Percentiles rank a stretch among this genome's conserved stretches.
phyloP scores from a whole-genome alignment of 2,888 invertebrate genomes.

The Beris morrisii region DNA sequence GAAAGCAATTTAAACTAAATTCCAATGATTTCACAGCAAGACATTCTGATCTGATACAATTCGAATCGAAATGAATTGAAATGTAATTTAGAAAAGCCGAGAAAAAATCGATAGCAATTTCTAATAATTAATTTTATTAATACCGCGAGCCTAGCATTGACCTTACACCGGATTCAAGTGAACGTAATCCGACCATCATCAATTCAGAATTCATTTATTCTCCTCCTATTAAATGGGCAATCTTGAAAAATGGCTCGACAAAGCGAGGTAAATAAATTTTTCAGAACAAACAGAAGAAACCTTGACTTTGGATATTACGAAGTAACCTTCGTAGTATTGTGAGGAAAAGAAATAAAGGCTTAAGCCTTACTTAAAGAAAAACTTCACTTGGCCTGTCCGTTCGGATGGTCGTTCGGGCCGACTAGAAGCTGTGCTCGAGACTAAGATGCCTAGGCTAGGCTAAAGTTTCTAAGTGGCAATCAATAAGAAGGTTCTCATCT shows the following conservation, averaged over 20 bases:
- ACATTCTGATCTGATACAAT: conserved; percentile 24
- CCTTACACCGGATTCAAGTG: conserved; percentile 24
- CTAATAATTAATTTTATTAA: too few relatives aligned
- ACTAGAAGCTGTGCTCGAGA: too few relatives aligned
- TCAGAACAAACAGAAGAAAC: conserved; percentile 28
- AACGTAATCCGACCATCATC: conserved; percentile 29
- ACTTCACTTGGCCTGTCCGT: too few relatives aligned
- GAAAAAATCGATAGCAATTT: too few relatives aligned
- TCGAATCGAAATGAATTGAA: conserved; percentile 19
- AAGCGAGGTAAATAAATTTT: conserved; percentile 23
- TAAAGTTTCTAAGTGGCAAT: too few relatives aligned
- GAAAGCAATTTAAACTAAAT: conserved; percentile 7
- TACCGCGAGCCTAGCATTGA: conserved; percentile 20
- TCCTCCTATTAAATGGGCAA: conserved; percentile 21
- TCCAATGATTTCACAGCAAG: conserved; percentile 27
- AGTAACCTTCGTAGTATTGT: too few relatives aligned
- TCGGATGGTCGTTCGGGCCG: too few relatives aligned
- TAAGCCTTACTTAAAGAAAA: too few relatives aligned
- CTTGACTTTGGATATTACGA: conserved; percentile 28
- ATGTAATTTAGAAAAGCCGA: conserved; percentile 18
- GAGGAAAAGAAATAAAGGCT: too few relatives aligned
- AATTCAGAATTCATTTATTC: conserved; percentile 30
- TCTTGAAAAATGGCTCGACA: conserved; percentile 22
- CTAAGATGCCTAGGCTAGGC: too few relatives aligned
- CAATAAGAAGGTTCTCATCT: too few relatives aligned